Conservation (phyloP, 2,888 invertebrate species). For the Crocallis elinguaria region DNA sequence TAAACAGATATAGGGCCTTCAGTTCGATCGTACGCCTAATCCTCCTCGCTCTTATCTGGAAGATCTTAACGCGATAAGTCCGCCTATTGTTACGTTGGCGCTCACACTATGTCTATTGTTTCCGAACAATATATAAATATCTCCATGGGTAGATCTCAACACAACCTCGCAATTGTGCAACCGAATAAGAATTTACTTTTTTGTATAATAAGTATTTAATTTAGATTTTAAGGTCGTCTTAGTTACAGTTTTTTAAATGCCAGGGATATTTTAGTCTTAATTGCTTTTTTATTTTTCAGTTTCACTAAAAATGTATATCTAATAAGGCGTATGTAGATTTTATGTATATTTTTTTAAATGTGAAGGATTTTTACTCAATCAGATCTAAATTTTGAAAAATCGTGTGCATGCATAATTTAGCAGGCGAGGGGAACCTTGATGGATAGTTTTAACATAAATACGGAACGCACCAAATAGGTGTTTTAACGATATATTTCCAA, state of each 20-base stretch:
- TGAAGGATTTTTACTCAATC: conserved; percentile 5
- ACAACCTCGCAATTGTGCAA: conserved; percentile 22
- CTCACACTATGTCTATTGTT: conserved; percentile 34
- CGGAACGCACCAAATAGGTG: no score
- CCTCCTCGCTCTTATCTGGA: conserved; percentile 29
- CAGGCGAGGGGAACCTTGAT: no score
- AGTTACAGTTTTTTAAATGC: conserved; percentile 20
- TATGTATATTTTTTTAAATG: not conserved
- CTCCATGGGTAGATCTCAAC: conserved; percentile 33
- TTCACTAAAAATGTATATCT: not conserved
- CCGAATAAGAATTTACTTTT: conserved; percentile 16
- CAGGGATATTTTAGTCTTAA: conserved; percentile 20
- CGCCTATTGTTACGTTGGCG: conserved; percentile 34
- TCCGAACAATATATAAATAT: conserved; percentile 29
- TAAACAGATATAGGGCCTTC: conserved; percentile 4
- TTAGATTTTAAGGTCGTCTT: conserved; percentile 23
- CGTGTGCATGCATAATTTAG: conserved; percentile 6
- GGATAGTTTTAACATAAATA: no score
- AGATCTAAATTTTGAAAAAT: conserved; percentile 1
- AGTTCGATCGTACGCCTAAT: conserved; percentile 6
- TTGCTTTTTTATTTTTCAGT: conserved; percentile 7
- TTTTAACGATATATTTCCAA: no score
- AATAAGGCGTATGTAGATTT: not conserved
- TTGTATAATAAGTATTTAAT: conserved; percentile 19
- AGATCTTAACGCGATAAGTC: conserved; percentile 38